Base-by-base conservation (phyloP, 2,888 invertebrate species). In the Tridacna crocea region DNA sequence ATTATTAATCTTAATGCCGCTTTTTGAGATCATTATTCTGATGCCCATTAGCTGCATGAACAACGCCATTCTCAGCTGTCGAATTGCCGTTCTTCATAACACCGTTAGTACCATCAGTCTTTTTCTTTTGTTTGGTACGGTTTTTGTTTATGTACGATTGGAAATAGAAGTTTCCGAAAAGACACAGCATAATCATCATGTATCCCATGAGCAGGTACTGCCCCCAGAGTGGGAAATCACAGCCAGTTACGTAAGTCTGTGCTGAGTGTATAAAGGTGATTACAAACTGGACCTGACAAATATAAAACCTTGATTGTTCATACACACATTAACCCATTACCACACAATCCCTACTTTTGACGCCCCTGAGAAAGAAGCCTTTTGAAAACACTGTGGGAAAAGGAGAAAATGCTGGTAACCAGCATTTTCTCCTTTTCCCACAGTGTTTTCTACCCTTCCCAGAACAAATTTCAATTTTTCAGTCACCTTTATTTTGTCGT, bases 131-230 rank as follows among this genome's bases (percentile, higher is more conserved):
- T 19, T 60, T 55, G 12, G 46, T 51, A 13, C 77, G 68, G 27
- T 65, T 83, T 47, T 84, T 87, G 68, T 83, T 88, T 65, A 90
- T 88, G 80, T 92, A 92, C 10, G 92, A 85, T 73, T 92, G 90
- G 77, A 91, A 75, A 96, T 98, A 99, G 96, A 98, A 99, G 94
- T 98, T 97, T 93, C 97, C 97, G 96, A 99, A 99, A 75, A 99
- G 96, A 96, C 98, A 97, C 96, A 98, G 97, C 97, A 99, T 98
- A 96, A 97, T 96, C 83, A 98, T 97, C 95, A 98, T 98, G 97
- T 98, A 98, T 73, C 91, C 70, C 27, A 92, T 90, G 63, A 95
- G 93, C 97, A 96, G 90, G 95, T 96, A 85, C 82, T 93, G 90
- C 17, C 93, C 93, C 94, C 94, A 94, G 27, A 79, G 96, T 3